Evolutionary conservation across 2,888 invertebrate genomes (phyloP), one percentile per base, ranked within the genome.

Genomic region (Scelioninae gen. 1): DNA sequence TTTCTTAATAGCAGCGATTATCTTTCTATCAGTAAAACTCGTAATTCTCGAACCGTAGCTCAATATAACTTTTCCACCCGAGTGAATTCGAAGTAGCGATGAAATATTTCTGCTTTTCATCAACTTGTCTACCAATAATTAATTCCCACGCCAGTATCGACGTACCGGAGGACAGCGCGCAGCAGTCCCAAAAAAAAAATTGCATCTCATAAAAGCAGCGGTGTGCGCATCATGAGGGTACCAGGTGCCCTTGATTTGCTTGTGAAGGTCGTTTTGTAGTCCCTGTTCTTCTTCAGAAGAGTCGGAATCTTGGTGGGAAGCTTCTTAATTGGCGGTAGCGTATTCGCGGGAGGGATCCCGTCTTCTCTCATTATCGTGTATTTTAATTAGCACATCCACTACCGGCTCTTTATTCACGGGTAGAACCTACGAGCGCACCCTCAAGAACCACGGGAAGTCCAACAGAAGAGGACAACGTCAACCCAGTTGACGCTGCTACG

Each of bases 351-450:
- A 84, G 86, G 86, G 84, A 83, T 81, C 79, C 76, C 71, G 84
- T 78, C 84, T 63, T 69, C 79, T 83, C 89, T 88, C 88, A 90
- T 91, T 90, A 89, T 88, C 90, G 87, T 90, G 90, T 88, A 89
- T 90, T 91, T 90, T 89, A 90, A 90, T 91, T 90, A 90, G 88
- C 85, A 86, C 85, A 87, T 66, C 79, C 76, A 88, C 86, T 86
- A 87, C 86, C 81, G 86, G 83, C 84, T 87, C 83, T 72, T 47
- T 71, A 15, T 65, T 55, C 63, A 60, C 65, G 51, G 71, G 11
- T 32, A 75, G 58, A 77, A 80, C 79, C 75, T 86, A 85, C 85
- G 83, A 83, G 85, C 80, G 80, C 84, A 74, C 83, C 79, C 85
- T 77, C 84, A 77, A 83, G 71, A 87, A 68, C 88, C 85, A 86